A percentile compares a stretch with the other conserved stretches of the same genome.
These are phyloP conservation scores for Norana najaformis DNA, from an alignment of 2,888 invertebrate genomes.

Conservation along the genomic window DNA sequence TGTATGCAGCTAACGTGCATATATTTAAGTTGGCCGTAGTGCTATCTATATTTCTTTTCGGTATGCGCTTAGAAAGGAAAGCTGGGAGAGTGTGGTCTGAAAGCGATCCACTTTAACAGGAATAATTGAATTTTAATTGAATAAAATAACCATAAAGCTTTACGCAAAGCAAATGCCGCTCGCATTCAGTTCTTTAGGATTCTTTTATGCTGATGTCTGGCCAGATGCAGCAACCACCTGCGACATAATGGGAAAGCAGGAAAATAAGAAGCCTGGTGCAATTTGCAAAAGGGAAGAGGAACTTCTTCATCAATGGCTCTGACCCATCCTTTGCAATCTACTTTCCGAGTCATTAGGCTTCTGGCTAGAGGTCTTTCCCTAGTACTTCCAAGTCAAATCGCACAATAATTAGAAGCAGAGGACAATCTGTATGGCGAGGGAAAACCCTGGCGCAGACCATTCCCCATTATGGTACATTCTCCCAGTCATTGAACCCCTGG, in stretches of 20 bases:
- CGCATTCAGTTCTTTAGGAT: background rate
- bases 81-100: background rate
- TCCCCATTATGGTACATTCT: background rate
- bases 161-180: background rate
- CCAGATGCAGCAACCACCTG: too few species aligned
- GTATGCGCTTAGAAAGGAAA: background rate
- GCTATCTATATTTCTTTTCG: background rate
- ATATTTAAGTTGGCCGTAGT: background rate
- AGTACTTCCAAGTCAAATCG: background rate
- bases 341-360: background rate
- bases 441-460: background rate
- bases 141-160: conserved; percentile 6
- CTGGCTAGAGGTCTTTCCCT: background rate
- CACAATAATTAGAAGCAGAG: background rate
- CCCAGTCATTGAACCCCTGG: background rate
- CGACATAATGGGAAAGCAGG: too few species aligned
- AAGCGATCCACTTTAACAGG: background rate
- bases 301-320: background rate
- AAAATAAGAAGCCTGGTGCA: background rate
- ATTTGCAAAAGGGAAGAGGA: background rate
- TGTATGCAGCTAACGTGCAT: background rate
- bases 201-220: background rate
- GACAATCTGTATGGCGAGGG: background rate
- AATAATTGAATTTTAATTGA: conserved; percentile 5
- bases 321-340: background rate